Evolutionary conservation across 2,797 vertebrate species (phyloP).

Genomic region (Lagorchestes hirsutus): DNA sequence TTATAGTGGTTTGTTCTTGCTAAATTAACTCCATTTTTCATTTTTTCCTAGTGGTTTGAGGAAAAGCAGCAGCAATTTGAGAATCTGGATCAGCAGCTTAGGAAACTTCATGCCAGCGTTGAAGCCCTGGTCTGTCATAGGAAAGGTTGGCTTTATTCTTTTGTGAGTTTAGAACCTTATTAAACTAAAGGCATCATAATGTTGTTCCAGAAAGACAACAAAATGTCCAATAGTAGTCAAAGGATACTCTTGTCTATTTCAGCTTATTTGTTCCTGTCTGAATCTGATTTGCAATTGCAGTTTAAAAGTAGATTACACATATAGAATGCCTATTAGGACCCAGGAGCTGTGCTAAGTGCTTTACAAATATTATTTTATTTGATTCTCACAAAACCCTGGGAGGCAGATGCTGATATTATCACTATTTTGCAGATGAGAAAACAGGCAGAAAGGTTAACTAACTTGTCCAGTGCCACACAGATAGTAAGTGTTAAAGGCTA

Average conservation of each 20-base stretch:
- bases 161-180: constrained; percentile 38
- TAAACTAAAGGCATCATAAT: background rate
- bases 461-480: background rate
- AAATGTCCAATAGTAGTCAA: background rate
- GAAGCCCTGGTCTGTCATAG: constrained; percentile 97
- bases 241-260: constrained; percentile 43
- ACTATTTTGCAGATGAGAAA: background rate
- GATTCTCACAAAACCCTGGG: constrained; percentile 26
- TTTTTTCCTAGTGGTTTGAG: constrained; percentile 95
- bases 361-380: constrained; percentile 25
- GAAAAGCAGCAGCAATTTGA: constrained; percentile 99
- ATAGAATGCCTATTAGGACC: background rate
- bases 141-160: constrained; percentile 90
- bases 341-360: background rate
- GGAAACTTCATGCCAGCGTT: constrained; percentile 94
- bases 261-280: constrained; percentile 42
- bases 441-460: background rate
- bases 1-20: constrained; percentile 82
- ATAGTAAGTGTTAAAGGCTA: background rate
- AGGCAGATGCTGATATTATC: constrained; percentile 18
- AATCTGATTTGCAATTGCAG: background rate
- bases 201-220: constrained; percentile 9
- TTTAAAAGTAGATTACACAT: constrained; percentile 47
- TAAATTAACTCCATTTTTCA: constrained; percentile 84
- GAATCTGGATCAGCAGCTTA: constrained; percentile 96